Evolutionary conservation across 2,113 vertebrate species (phyloP), one percentile per base, ranked within the genome.

Genomic region (Heterocephalus glaber): DNA sequence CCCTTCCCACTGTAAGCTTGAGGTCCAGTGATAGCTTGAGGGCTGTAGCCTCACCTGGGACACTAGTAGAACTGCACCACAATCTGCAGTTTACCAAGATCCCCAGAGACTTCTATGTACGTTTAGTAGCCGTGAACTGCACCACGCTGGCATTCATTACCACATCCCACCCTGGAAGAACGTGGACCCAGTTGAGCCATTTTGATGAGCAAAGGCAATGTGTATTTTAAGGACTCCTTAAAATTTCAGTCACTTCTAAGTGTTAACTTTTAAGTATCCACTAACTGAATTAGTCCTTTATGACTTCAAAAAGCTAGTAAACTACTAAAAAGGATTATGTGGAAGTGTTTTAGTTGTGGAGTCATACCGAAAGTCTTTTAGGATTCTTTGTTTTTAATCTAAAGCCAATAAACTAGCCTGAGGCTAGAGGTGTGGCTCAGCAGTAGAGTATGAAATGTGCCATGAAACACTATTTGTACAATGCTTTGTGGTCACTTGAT

Each of bases 311-410:
- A 74, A 87, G 60, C 8, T 38, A 86, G 17, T 86, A 35, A n/a
- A 77, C 19, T 44, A 86, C 22, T 86, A 80, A 52, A 76, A 81
- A 76, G n/a, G 26, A 65, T 74, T 79, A 49, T 47, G 61, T 76
- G 38, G 70, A 87, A 76, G 85, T 63, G 33, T 61, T 77, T 87
- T 84, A 60, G 8, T 74, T 72, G 70, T 89, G 58, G 85, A 83
- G 85, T 89, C 70, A 88, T 33, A 66, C 13, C 61, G 17, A 60
- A 94, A 95, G 47, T 84, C 38, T 84, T 65, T 83, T 49, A 80
- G 56, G 22, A 65, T 84, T 91, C 19, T 33, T 76, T 33, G 11
- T n/a, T 66, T 66, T 60, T 58, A 86, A 65, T 52, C 30, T 19
- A 61, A 92, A 91, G 61, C 35, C n/a, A 60, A 9, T 70, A 26